Conservation (phyloP, 2,797 vertebrate species). For the Octomys mimax region DNA sequence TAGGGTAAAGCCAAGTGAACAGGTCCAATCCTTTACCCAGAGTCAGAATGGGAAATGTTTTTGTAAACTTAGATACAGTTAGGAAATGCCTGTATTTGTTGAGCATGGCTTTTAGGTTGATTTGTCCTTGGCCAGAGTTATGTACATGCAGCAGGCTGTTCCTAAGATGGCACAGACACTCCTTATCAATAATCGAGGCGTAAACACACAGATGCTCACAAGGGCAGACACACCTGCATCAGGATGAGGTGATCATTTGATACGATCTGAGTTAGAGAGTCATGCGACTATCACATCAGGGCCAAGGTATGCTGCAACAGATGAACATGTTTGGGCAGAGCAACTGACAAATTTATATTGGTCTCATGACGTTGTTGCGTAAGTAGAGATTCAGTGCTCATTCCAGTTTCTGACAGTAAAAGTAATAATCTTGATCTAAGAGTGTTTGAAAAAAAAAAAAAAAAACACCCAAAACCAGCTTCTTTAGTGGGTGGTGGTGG, state of each 20-base stretch:
- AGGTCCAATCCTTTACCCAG: not conserved
- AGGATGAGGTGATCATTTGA: conserved; percentile 9
- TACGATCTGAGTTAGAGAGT: not conserved
- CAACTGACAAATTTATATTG: not conserved
- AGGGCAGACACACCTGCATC: not conserved
- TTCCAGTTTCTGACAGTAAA: not conserved
- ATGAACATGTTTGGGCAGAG: not conserved
- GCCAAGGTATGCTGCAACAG: not conserved
- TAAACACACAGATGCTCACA: not conserved
- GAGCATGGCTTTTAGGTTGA: not conserved
- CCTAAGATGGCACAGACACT: not conserved
- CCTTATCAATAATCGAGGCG: not conserved
- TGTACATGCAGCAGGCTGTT: not conserved
- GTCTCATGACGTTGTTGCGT: too few relatives aligned
- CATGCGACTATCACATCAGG: not conserved
- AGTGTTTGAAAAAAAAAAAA: not conserved
- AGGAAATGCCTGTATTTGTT: not conserved
- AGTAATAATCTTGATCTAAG: not conserved
- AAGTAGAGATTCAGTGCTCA: not conserved
- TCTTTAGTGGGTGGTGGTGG: not conserved
- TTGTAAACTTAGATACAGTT: not conserved
- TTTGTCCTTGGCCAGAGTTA: conserved; percentile 31
- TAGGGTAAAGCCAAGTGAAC: not conserved
- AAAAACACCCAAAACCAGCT: not conserved
- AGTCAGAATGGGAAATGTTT: not conserved